Percentiles rank a stretch among this genome's conserved stretches.
phyloP scores from a whole-genome alignment of 1,140 invertebrate genomes.

The Leucophenga varia region DNA sequence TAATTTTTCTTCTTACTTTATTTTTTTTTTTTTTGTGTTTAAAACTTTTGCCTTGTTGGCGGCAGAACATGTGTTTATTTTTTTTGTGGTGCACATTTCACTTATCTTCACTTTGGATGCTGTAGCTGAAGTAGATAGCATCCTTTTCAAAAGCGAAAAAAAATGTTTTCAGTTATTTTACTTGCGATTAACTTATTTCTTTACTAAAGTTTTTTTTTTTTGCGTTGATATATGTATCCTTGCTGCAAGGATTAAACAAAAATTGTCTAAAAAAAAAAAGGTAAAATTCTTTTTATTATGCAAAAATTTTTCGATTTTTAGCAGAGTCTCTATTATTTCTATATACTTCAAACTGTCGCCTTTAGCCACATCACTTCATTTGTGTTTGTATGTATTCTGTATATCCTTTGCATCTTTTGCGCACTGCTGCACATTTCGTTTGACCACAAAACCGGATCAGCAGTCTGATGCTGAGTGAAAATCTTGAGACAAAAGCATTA shows the following conservation, averaged over 20 bases:
- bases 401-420: background rate
- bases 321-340: too few relatives aligned
- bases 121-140: background rate
- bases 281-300: too few relatives aligned
- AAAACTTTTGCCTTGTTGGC: too few relatives aligned
- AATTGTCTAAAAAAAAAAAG: too few relatives aligned
- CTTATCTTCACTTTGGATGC: slow-evolving; percentile 1
- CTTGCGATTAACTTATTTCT: slow-evolving; percentile 30
- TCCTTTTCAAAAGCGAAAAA: slow-evolving; percentile 9
- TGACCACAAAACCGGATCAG: background rate
- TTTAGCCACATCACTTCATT: too few relatives aligned
- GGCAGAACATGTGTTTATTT: slow-evolving; percentile 15
- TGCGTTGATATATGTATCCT: too few relatives aligned
- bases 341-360: too few relatives aligned
- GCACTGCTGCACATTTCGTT: background rate
- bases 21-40: background rate
- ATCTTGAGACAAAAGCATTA: too few relatives aligned
- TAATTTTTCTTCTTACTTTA: too few relatives aligned
- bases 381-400: too few relatives aligned
- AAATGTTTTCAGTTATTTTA: slow-evolving; percentile 25
- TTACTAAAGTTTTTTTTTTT: slow-evolving; percentile 15
- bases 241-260: too few relatives aligned
- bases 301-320: too few relatives aligned
- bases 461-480: background rate
- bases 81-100: slow-evolving; percentile 5